A percentile compares a stretch with the other conserved stretches of the same genome.
Conservation (phyloP, 2,888 invertebrate species). For the Folsomia manolachei region DNA sequence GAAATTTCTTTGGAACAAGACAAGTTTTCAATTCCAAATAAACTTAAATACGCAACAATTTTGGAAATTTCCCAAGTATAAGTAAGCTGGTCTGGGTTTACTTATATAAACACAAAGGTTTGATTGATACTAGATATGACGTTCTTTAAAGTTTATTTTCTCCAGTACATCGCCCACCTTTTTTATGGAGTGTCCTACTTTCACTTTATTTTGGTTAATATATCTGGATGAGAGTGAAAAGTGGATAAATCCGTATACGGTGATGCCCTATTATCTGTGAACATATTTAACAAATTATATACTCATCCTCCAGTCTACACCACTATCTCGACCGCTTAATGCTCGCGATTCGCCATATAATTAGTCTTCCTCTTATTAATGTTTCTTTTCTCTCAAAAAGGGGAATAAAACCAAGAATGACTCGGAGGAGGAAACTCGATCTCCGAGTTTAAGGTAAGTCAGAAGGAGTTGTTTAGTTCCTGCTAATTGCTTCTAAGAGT, state of each 20-base stretch:
- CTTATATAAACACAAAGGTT: too few relatives aligned
- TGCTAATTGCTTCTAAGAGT: slow-evolving; percentile 18
- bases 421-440: slow-evolving; percentile 1
- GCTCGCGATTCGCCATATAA: too few relatives aligned
- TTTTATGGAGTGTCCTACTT: background rate
- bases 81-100: background rate
- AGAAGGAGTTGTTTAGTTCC: background rate
- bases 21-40: background rate
- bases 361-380: background rate
- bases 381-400: background rate
- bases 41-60: background rate
- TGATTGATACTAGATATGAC: too few relatives aligned
- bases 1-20: background rate
- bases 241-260: background rate
- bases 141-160: too few relatives aligned
- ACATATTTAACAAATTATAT: too few relatives aligned
- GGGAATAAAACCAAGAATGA: too few relatives aligned
- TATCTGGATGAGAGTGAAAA: too few relatives aligned
- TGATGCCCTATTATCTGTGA: background rate
- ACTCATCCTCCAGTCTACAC: too few relatives aligned
- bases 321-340: too few relatives aligned
- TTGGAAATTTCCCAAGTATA: background rate
- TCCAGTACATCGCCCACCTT: too few relatives aligned
- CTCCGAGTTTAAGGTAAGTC: background rate
- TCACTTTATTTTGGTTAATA: too few relatives aligned